Conservation (phyloP, 1,140 invertebrate genomes). For the Scylla paramamosain region DNA sequence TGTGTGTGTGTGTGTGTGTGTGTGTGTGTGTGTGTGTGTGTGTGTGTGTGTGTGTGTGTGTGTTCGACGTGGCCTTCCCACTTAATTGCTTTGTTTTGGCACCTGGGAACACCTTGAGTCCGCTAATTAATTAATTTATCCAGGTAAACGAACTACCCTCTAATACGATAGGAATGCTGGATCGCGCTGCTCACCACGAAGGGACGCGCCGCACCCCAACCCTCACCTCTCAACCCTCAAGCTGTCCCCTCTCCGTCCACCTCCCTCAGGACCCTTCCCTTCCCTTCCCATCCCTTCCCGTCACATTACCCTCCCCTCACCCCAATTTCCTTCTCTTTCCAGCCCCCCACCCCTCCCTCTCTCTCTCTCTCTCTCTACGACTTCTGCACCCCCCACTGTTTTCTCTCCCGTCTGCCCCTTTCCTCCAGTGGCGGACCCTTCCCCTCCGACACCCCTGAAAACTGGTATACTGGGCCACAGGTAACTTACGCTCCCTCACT, state of each 20-base stretch:
- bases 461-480: slow-evolving; percentile 63
- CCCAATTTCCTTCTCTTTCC: not conserved
- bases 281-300: not conserved
- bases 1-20: slow-evolving; percentile 30
- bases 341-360: not conserved
- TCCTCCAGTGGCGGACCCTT: not conserved
- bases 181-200: not conserved
- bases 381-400: not conserved
- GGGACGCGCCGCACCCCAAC: not conserved
- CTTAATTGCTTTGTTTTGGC: slow-evolving; percentile 23
- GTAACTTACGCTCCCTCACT: slow-evolving; percentile 64
- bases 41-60: slow-evolving; percentile 8
- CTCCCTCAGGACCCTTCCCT: not conserved
- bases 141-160: slow-evolving; percentile 27
- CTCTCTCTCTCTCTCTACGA: not conserved
- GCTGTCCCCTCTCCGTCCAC: not conserved
- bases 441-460: slow-evolving; percentile 31
- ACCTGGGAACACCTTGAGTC: slow-evolving; percentile 18
- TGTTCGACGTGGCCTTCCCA: slow-evolving; percentile 12
- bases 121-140: slow-evolving; percentile 31
- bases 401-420: slow-evolving; percentile 4
- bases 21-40: slow-evolving; percentile 18
- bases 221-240: not conserved
- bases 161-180: not conserved
- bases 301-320: not conserved